Evolutionary conservation across 2,113 vertebrate genomes (phyloP), one percentile per base, ranked within the genome.

Genomic region (Thryonomys swinderianus): DNA sequence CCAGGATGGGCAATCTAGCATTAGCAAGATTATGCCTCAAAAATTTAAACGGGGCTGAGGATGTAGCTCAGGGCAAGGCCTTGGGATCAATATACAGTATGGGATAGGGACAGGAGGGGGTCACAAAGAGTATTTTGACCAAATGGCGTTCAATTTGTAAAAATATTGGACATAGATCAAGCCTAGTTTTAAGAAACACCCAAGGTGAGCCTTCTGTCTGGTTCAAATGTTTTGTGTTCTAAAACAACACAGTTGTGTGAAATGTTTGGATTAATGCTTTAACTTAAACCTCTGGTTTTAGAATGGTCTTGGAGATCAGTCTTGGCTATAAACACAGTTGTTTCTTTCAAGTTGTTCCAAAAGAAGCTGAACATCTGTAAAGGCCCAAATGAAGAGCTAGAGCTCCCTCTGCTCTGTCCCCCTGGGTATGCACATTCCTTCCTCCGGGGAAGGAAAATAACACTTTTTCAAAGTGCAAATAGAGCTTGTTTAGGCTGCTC

Each of bases 291-390:
- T 45, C 18, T 76, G 61, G 48, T 42, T 93, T 89, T 55, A 55
- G 97, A 90, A 92, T 27, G 32, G 32, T 85, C 76, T n/a, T 85
- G n/a, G 62, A 45, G 74, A 91, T n/a, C 81, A 37, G 86, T 48
- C 66, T 90, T 78, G 61, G 73, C 61, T 55, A 89, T 45, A 90
- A 85, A 78, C 88, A 45, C 40, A 53, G 66, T 57, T 51, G n/a
- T 57, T 90, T 67, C 61, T 95, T 96, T 96, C 57, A 93, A 93
- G 61, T 10, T 48, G 66, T 85, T 78, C 95, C 95, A 95, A 48
- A 81, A 95, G 25, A 88, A 89, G 74, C 91, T 51, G 92, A 90
- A 45, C 71, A 76, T 73, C 78, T 76, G 48, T 40, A 78, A 86
- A 18, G 61, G 13, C 23, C 45, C n/a, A 53, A 42, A 62, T 34